Base-by-base conservation (phyloP, 2,888 invertebrate species). In the Agrotis puta region DNA sequence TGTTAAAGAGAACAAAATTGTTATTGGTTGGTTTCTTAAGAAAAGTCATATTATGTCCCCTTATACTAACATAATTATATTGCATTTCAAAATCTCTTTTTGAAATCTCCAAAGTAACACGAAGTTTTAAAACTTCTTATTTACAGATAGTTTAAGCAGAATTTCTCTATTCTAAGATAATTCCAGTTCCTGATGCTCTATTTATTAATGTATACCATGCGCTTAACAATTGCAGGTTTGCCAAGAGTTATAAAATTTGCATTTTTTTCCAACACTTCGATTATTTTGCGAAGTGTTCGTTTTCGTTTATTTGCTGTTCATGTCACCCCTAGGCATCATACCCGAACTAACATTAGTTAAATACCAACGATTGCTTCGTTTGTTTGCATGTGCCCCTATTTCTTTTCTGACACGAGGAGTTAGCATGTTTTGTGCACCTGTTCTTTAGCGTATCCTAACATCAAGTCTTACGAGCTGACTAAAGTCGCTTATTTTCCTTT, bases 211-310 rank as follows among this genome's bases (percentile, higher is more conserved):
- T 77, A 70, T 84, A 83, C 81, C 78, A 87, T 89, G 92, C 92
- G 91, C 95, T 95, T 95, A 95, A 95, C 95, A 95, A 95, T 95
- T 95, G 95, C 95, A 95, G 95, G 95, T 95, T 95, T 95, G 95
- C 95, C 95, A 95, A 93, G 91, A 93, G 94, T 95, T 95, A 86
- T 94, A 95, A 95, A 95, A 95, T 95, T 95, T 91, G 95, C 95
- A 95, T 95, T 95, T 93, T 95, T 95, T 95, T 95, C 94, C 94
- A 91, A 91, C 88, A 91, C 89, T 92, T 90, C 85, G 81, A 71
- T 88, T 93, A 73, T 82, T 90, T 90, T 91, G 89, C 90, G 88
- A 85, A 88, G 87, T 89, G 87, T 88, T 85, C 69, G 76, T 86
- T 81, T 59, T 68, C 56, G 77, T 89, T 90, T 64, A 82, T 90